These are phyloP conservation scores for Tetramorium simillimum DNA, from an alignment of 1,140 invertebrate species.

Conservation along the genomic window DNA sequence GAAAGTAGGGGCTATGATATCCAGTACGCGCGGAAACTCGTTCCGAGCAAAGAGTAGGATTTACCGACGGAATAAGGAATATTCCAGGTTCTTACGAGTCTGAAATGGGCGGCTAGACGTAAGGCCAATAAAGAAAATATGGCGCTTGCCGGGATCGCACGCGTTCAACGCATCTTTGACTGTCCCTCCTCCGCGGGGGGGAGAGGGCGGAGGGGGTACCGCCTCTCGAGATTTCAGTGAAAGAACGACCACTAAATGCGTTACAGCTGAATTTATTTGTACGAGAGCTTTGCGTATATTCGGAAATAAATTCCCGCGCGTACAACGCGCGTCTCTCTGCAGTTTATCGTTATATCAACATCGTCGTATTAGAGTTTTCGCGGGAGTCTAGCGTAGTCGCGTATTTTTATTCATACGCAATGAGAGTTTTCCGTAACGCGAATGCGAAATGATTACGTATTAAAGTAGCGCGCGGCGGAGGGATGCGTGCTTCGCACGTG, in stretches of 20 bases:
- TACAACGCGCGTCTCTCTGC: background rate
- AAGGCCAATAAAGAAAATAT: conserved; percentile 56
- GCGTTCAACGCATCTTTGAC: conserved; percentile 8
- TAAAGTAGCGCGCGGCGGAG: conserved; percentile 14
- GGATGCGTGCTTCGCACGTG: conserved; percentile 45
- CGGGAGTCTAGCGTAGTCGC: background rate
- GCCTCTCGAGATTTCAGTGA: background rate
- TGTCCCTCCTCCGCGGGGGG: background rate
- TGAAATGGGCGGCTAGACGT: conserved; percentile 48
- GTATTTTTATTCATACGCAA: conserved; percentile 33
- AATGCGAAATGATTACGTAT: conserved; percentile 50
- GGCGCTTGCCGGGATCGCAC: conserved; percentile 1
- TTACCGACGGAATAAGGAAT: conserved; percentile 64
- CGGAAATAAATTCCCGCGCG: background rate
- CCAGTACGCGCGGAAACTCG: conserved; percentile 25
- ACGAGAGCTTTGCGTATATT: background rate
- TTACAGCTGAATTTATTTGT: background rate
- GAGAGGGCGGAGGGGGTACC: background rate
- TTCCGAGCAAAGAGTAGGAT: conserved; percentile 54
- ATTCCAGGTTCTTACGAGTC: conserved; percentile 45
- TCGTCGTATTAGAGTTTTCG: background rate
- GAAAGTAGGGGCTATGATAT: conserved; percentile 35
- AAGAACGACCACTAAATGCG: background rate
- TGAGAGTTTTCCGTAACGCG: conserved; percentile 41
- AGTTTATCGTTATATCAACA: background rate